Evolutionary conservation across 2,888 invertebrate genomes (phyloP).

Genomic region (Lycophotia porphyrea): DNA sequence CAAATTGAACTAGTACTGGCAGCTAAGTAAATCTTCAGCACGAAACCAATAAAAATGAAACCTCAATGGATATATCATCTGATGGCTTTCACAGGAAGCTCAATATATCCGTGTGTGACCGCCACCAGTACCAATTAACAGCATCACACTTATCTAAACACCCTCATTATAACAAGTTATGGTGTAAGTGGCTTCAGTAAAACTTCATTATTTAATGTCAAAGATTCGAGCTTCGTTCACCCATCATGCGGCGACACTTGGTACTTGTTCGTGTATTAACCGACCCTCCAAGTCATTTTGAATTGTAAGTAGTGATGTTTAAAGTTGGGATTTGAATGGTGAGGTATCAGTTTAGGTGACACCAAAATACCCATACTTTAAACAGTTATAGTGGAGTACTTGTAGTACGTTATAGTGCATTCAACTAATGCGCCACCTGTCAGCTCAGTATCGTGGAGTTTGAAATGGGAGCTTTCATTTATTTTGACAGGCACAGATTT

Average conservation of each 20-base stretch:
- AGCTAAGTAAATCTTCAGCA: constrained; percentile 32
- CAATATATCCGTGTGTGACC: constrained; percentile 52
- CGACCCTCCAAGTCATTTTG: constrained; percentile 47
- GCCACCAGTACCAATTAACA: constrained; percentile 78
- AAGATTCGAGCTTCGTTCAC: constrained; percentile 77
- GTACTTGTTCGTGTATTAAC: constrained; percentile 67
- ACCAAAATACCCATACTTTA: constrained; percentile 55
- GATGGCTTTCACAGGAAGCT: constrained; percentile 32
- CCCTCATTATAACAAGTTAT: constrained; percentile 82
- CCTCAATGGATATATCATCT: constrained; percentile 41
- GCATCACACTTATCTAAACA: constrained; percentile 83
- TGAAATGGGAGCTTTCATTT: constrained; percentile 39
- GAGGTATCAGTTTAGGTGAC: constrained; percentile 32
- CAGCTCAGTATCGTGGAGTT: constrained; percentile 23
- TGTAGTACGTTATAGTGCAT: constrained; percentile 46
- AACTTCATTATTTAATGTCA: constrained; percentile 86
- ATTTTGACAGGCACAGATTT: constrained; percentile 31
- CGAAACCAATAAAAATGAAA: constrained; percentile 54
- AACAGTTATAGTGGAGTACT: constrained; percentile 66
- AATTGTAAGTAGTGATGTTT: constrained; percentile 52
- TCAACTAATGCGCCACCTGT: constrained; percentile 57
- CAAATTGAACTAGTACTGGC: constrained; percentile 12
- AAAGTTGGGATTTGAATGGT: constrained; percentile 23
- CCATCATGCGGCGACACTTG: constrained; percentile 75
- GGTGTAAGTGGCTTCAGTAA: constrained; percentile 81